Evolutionary conservation across 2,113 vertebrate species (phyloP).

Genomic region (Desmodus rotundus): DNA sequence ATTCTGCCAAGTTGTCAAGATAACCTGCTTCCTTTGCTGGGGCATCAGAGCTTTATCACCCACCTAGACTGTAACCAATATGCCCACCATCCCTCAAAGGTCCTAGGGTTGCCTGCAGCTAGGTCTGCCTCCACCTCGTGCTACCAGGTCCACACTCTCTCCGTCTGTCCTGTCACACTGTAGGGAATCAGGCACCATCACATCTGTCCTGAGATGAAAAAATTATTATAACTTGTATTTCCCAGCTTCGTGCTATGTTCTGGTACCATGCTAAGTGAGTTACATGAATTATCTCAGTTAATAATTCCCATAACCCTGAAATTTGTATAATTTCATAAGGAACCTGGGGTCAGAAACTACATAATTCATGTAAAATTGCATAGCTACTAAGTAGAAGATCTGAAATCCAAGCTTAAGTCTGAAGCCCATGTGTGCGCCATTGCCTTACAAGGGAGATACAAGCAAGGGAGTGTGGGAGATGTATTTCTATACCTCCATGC

Average conservation of each 20-base stretch:
- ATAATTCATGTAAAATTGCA: background rate
- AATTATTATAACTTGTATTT: background rate
- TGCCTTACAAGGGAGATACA: background rate
- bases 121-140: background rate
- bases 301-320: background rate
- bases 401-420: background rate
- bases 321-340: background rate
- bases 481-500: background rate
- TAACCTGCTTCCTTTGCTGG: background rate
- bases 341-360: background rate
- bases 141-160: background rate
- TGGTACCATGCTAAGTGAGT: background rate
- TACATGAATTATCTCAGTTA: background rate
- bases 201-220: background rate
- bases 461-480: background rate
- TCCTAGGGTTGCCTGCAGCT: background rate
- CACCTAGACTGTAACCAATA: background rate
- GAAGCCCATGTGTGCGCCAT: background rate
- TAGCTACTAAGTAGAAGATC: background rate
- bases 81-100: background rate
- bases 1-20: background rate
- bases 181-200: background rate
- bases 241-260: background rate
- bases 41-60: background rate
- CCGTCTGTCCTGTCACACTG: background rate